These are phyloP conservation scores for Alethe diademata DNA, from an alignment of 2,113 vertebrate species.

Conservation along the genomic window DNA sequence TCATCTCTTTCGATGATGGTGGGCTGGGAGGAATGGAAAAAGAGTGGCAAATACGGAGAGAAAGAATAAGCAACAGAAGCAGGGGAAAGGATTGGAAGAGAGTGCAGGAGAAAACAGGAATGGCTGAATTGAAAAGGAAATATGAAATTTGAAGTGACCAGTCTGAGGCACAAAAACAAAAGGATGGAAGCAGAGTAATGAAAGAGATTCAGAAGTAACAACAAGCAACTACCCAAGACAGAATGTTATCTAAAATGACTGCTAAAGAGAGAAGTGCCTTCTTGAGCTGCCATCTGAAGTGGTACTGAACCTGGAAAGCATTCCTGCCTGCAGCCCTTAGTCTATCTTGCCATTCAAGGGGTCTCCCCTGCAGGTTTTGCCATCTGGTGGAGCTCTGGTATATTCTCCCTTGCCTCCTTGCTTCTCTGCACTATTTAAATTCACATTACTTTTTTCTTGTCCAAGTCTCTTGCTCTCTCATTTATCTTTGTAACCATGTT, in stretches of 20 bases:
- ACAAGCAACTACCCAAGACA: not conserved
- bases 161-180: not conserved
- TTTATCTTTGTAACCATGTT: not conserved
- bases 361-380: not conserved
- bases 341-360: not conserved
- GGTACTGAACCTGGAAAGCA: not conserved
- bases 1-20: conserved; percentile 20
- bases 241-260: not conserved
- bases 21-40: conserved; percentile 39
- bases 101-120: not conserved
- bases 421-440: not conserved
- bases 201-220: not conserved
- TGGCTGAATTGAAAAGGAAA: not conserved
- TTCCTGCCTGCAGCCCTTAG: not conserved
- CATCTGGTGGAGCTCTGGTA: not conserved
- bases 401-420: not conserved
- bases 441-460: not conserved
- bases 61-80: conserved; percentile 23
- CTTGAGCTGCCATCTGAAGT: not conserved
- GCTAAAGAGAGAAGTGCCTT: not conserved
- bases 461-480: not conserved
- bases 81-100: not conserved
- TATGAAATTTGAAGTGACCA: not conserved
- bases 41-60: conserved; percentile 13
- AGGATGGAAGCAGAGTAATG: not conserved